Evolutionary conservation across 1,140 invertebrate species (phyloP).

Genomic region (Trichonephila inaurata): DNA sequence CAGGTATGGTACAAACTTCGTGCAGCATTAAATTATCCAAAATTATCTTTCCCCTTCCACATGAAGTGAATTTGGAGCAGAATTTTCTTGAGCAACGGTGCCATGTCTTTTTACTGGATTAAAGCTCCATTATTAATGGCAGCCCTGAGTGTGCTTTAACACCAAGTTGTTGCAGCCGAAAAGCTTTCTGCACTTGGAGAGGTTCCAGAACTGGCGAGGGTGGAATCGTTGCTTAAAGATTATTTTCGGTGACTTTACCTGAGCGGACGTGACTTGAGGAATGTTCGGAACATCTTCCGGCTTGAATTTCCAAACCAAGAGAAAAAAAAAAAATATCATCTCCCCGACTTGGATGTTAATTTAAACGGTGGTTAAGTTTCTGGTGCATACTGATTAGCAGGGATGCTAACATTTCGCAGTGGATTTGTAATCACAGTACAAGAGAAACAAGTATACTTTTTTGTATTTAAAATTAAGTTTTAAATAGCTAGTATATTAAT

Average conservation of each 20-base stretch:
- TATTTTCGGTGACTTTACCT: conserved; percentile 38
- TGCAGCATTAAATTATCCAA: conserved; percentile 21
- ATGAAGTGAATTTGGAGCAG: neutral
- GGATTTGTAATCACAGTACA: no score
- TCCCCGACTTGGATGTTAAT: neutral
- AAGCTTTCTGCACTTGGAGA: neutral
- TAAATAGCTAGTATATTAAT: no score
- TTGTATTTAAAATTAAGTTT: no score
- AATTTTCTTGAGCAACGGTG: conserved; percentile 19
- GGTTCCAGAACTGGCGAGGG: neutral
- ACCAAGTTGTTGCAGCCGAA: conserved; percentile 29
- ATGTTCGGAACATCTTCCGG: neutral
- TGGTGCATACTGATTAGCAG: neutral
- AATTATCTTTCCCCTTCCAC: neutral
- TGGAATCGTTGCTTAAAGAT: conserved; percentile 13
- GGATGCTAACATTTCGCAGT: neutral
- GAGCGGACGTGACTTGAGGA: conserved; percentile 6
- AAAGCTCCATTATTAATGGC: conserved; percentile 37
- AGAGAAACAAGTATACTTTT: no score
- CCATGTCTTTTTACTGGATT: conserved; percentile 25
- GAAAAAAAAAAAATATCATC: neutral
- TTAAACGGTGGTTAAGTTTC: neutral
- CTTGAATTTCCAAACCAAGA: neutral
- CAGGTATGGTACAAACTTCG: neutral
- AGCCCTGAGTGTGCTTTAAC: conserved; percentile 23